A percentile compares a stretch with the other conserved stretches of the same genome.
phyloP scores from a whole-genome alignment of 1,140 invertebrate species.

The Gonioctena quinquepunctata region DNA sequence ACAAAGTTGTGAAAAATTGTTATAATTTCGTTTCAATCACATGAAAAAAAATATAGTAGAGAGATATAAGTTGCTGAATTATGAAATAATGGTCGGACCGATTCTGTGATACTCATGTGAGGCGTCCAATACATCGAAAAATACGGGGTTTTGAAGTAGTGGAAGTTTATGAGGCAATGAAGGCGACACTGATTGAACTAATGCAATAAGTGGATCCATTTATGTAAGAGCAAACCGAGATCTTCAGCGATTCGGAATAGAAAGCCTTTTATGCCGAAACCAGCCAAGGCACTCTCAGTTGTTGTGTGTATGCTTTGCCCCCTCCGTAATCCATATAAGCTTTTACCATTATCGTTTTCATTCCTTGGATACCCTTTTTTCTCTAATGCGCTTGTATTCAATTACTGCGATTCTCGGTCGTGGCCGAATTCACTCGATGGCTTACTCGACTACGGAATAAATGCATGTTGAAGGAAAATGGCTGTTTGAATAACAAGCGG shows the following conservation, averaged over 20 bases:
- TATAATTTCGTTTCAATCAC: too few relatives aligned
- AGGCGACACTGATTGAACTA: constrained; percentile 40
- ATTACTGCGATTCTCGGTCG: neutral
- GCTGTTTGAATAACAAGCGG: too few relatives aligned
- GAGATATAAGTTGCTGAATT: too few relatives aligned
- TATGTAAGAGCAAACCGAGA: constrained; percentile 43
- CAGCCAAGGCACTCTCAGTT: constrained; percentile 27
- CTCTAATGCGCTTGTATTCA: constrained; percentile 17
- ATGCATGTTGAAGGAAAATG: too few relatives aligned
- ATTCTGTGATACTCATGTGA: too few relatives aligned
- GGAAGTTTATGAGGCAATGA: constrained; percentile 9
- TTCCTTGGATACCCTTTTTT: constrained; percentile 21
- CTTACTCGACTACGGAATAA: too few relatives aligned
- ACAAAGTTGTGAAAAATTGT: too few relatives aligned
- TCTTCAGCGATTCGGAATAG: constrained; percentile 36
- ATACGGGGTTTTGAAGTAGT: too few relatives aligned
- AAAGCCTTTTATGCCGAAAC: constrained; percentile 38
- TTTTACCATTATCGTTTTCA: constrained; percentile 29
- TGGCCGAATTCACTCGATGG: neutral
- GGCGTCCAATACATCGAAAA: too few relatives aligned
- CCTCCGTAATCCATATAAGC: constrained; percentile 25
- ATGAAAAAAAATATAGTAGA: too few relatives aligned
- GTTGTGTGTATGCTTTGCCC: constrained; percentile 23
- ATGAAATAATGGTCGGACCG: too few relatives aligned
- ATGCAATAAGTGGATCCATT: constrained; percentile 43